Conservation (phyloP, 2,888 invertebrate species). For the Pollenia amentaria region DNA sequence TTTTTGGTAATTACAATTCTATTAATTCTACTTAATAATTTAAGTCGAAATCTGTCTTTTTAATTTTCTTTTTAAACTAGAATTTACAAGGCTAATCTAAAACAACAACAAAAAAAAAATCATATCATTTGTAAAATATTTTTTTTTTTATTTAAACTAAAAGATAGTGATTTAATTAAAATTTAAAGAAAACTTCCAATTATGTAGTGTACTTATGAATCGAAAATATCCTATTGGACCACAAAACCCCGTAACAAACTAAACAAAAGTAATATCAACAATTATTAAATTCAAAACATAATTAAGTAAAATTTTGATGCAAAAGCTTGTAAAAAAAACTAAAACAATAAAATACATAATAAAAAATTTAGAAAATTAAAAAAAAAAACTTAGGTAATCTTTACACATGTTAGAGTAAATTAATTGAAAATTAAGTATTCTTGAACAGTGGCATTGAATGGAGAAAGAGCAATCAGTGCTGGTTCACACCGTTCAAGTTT, state of each 20-base stretch:
- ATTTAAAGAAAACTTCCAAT: slow-evolving; percentile 66
- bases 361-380: background rate
- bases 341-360: background rate
- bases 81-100: slow-evolving; percentile 5
- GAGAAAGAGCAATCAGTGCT: no score
- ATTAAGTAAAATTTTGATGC: slow-evolving; percentile 9
- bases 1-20: no score
- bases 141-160: slow-evolving; percentile 4
- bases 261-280: slow-evolving; percentile 24
- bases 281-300: slow-evolving; percentile 30
- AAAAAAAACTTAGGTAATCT: background rate
- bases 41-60: background rate
- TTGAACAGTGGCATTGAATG: no score
- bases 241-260: slow-evolving; percentile 52
- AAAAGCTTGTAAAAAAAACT: slow-evolving; percentile 42
- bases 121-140: slow-evolving; percentile 56
- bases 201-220: slow-evolving; percentile 71
- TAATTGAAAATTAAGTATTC: no score
- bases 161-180: slow-evolving; percentile 39
- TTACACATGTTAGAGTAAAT: no score
- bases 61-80: background rate
- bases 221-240: slow-evolving; percentile 72
- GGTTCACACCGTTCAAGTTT: no score
- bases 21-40: no score
- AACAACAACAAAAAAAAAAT: background rate